These are phyloP conservation scores for Pampus argenteus DNA, from an alignment of 2,797 vertebrate genomes.

Conservation along the genomic window DNA sequence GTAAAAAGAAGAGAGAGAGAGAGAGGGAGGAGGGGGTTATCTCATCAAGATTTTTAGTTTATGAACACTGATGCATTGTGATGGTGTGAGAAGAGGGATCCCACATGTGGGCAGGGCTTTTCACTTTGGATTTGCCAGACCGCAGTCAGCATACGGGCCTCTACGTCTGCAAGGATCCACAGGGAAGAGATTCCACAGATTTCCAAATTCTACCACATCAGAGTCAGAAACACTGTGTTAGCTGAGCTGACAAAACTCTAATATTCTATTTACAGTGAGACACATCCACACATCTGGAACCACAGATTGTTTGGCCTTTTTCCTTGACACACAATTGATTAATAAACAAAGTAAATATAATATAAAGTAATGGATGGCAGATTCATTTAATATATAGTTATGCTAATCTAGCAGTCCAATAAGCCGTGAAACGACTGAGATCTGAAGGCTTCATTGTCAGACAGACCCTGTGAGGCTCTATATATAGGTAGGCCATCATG, in stretches of 20 bases:
- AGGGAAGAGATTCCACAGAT: constrained; percentile 45
- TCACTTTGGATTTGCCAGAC: constrained; percentile 71
- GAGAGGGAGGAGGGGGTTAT: not conserved
- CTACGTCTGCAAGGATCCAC: constrained; percentile 51
- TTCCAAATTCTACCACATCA: constrained; percentile 52
- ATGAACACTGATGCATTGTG: constrained; percentile 56
- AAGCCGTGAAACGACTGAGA: constrained; percentile 19
- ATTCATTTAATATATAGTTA: constrained; percentile 26
- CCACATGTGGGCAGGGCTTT: constrained; percentile 58
- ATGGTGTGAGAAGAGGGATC: constrained; percentile 61
- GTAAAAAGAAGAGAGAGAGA: constrained; percentile 4
- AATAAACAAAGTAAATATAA: not conserved
- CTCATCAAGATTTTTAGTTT: constrained; percentile 49
- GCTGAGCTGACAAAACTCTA: constrained; percentile 8
- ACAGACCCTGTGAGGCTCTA: constrained; percentile 6
- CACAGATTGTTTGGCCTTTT: not conserved
- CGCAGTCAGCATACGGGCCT: constrained; percentile 44
- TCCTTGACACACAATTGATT: not conserved
- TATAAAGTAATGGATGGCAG: not conserved
- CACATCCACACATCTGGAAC: not conserved
- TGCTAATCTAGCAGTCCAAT: constrained; percentile 9
- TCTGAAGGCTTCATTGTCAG: constrained; percentile 17
- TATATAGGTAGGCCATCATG: constrained; percentile 33
- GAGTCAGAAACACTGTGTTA: constrained; percentile 40
- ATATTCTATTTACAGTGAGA: not conserved